Evolutionary conservation across 2,797 vertebrate species (phyloP).

Genomic region (Cyclura pinguis): DNA sequence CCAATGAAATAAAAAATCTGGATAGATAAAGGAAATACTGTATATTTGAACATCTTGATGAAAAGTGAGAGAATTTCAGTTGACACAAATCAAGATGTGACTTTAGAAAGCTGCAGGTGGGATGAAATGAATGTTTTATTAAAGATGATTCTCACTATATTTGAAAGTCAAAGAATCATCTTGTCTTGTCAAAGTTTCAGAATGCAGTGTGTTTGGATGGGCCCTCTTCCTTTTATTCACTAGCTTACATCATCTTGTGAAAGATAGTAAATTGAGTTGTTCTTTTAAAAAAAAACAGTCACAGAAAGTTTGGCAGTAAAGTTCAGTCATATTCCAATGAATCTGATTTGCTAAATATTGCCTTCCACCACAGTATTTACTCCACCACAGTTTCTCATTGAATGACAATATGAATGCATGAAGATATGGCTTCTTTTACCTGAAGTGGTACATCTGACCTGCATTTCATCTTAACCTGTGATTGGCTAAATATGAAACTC

Average conservation of each 20-base stretch:
- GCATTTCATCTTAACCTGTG: not conserved
- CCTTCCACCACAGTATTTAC: not conserved
- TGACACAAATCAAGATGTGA: conserved; percentile 75
- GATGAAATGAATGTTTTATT: conserved; percentile 63
- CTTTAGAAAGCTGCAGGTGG: conserved; percentile 72
- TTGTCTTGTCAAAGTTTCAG: conserved; percentile 44
- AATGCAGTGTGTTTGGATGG: not conserved
- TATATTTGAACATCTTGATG: conserved; percentile 76
- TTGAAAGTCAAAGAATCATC: conserved; percentile 70
- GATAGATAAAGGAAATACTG: conserved; percentile 72
- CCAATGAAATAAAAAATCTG: conserved; percentile 76
- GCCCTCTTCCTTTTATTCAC: not conserved
- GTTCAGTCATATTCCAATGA: not conserved
- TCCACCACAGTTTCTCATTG: not conserved
- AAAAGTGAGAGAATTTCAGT: conserved; percentile 74
- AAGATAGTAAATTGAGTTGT: conserved; percentile 15
- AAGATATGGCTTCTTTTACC: not conserved
- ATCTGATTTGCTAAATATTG: conserved; percentile 26
- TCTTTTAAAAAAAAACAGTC: not conserved
- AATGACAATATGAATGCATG: not conserved
- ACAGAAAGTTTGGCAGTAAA: not conserved
- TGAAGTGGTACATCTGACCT: not conserved
- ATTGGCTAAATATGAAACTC: not conserved
- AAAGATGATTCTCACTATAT: conserved; percentile 64
- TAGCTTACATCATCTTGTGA: conserved; percentile 7